Conservation (phyloP, 1,140 invertebrate species). For the Pseudachorutes palmiensis region DNA sequence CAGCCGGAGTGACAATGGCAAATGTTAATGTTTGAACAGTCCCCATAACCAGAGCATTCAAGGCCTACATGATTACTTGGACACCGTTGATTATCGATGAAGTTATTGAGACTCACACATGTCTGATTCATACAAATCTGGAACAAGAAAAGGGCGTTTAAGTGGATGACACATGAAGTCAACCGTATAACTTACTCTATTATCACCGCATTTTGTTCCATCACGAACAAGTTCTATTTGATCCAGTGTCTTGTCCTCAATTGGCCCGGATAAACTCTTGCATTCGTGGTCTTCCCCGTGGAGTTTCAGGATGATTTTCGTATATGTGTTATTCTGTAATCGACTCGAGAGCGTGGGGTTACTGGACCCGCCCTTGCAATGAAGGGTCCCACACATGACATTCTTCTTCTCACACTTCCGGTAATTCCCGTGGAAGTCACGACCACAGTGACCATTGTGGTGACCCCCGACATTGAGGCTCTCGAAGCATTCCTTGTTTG, state of each 20-base stretch:
- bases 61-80: slow-evolving; percentile 76
- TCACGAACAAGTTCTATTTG: slow-evolving; percentile 71
- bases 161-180: too few species aligned
- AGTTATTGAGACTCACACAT: slow-evolving; percentile 70
- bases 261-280: slow-evolving; percentile 63
- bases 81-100: slow-evolving; percentile 74
- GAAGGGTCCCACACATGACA: slow-evolving; percentile 46
- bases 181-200: slow-evolving; percentile 52
- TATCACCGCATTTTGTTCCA: slow-evolving; percentile 83
- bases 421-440: slow-evolving; percentile 64
- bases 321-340: slow-evolving; percentile 63
- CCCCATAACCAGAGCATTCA: slow-evolving; percentile 88
- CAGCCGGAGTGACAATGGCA: slow-evolving; percentile 85
- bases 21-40: slow-evolving; percentile 84
- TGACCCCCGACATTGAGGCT: slow-evolving; percentile 90
- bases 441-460: slow-evolving; percentile 86
- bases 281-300: slow-evolving; percentile 78
- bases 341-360: slow-evolving; percentile 63
- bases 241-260: slow-evolving; percentile 55
- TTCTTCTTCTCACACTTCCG: slow-evolving; percentile 79
- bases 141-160: slow-evolving; percentile 38
- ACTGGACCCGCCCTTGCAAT: slow-evolving; percentile 69
- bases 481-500: slow-evolving; percentile 76
- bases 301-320: slow-evolving; percentile 75
- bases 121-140: slow-evolving; percentile 86